phyloP scores from a whole-genome alignment of 2,113 vertebrate genomes.

The Donacobius atricapilla region DNA sequence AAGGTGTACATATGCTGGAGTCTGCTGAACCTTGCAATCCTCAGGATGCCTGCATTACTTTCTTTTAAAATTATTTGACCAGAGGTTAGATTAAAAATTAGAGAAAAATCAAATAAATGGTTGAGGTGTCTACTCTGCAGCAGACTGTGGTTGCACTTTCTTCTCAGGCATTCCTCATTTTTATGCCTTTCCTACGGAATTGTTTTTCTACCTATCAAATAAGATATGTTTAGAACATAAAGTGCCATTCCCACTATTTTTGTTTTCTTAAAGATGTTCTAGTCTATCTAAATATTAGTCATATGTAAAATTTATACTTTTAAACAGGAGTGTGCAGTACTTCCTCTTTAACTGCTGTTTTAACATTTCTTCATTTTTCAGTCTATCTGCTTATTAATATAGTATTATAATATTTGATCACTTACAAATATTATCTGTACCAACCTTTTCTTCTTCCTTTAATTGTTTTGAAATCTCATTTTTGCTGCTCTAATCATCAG shows the following conservation, averaged over 20 bases:
- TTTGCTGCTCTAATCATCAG: not conserved
- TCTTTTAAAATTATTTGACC: not conserved
- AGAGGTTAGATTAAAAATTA: not conserved
- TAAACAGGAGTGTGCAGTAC: not conserved
- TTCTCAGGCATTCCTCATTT: not conserved
- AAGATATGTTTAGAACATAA: not conserved
- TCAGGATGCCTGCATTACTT: not conserved
- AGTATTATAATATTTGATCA: not conserved
- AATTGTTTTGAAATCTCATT: not conserved
- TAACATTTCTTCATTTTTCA: not conserved
- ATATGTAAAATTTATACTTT: not conserved
- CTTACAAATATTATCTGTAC: not conserved
- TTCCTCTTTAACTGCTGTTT: not conserved
- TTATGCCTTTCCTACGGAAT: not conserved
- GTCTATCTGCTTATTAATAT: not conserved
- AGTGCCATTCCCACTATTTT: not conserved
- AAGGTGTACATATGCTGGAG: not conserved
- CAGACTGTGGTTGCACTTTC: not conserved
- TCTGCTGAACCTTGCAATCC: not conserved
- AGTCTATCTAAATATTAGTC: not conserved
- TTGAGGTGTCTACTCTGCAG: not conserved
- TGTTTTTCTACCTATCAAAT: not conserved
- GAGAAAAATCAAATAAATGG: not conserved
- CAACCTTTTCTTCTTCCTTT: not conserved
- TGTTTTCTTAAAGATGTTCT: not conserved